phyloP scores from a whole-genome alignment of 2,888 invertebrate genomes.

The Dolomedes plantarius region DNA sequence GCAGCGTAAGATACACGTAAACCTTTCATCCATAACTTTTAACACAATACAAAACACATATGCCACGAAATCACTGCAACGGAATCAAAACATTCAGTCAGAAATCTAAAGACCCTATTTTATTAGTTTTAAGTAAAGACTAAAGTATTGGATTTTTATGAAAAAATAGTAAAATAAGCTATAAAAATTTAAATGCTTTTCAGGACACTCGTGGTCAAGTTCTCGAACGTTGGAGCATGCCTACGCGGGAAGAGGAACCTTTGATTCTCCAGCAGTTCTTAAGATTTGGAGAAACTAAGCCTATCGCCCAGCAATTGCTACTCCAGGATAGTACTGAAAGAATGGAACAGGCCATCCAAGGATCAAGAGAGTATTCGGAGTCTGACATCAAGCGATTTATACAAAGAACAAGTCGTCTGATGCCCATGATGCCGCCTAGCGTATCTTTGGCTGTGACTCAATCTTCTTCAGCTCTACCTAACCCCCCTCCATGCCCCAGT shows the following conservation, averaged over 20 bases:
- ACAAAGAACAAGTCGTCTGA: conserved; percentile 78
- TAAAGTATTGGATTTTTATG: too few species aligned
- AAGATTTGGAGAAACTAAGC: conserved; percentile 91
- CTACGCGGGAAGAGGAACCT: conserved; percentile 91
- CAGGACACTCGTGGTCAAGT: conserved; percentile 68
- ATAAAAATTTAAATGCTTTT: too few species aligned
- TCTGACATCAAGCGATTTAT: conserved; percentile 81
- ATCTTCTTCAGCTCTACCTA: not conserved
- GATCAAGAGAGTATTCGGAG: conserved; percentile 75
- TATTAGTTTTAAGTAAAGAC: too few species aligned
- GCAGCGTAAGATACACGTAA: too few species aligned
- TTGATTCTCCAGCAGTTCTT: conserved; percentile 94
- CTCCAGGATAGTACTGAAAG: conserved; percentile 70
- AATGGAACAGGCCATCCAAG: conserved; percentile 52
- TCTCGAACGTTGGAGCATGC: conserved; percentile 85
- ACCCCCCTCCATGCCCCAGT: conserved; percentile 73
- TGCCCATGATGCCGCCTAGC: conserved; percentile 41
- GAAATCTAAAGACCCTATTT: too few species aligned
- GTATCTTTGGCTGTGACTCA: conserved; percentile 7
- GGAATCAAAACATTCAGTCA: too few species aligned
- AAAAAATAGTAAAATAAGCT: too few species aligned
- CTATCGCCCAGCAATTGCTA: conserved; percentile 83
- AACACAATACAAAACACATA: too few species aligned
- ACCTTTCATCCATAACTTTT: too few species aligned
- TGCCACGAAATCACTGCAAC: too few species aligned